Evolutionary conservation across 2,113 vertebrate genomes (phyloP).

Genomic region (Mustela nigripes): DNA sequence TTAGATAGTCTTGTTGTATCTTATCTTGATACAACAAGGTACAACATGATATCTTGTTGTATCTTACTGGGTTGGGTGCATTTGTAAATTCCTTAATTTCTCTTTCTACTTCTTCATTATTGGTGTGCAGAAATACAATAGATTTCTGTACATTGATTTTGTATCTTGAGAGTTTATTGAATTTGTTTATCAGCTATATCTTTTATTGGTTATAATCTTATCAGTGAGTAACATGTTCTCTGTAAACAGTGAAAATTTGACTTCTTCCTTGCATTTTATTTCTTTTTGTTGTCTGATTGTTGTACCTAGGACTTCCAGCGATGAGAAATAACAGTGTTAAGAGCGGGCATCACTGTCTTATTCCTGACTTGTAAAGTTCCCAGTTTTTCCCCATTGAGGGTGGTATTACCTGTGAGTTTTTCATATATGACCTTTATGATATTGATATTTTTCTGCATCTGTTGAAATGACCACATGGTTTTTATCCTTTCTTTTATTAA

Average conservation of each 20-base stretch:
- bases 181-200: background rate
- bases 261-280: background rate
- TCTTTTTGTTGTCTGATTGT: background rate
- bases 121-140: background rate
- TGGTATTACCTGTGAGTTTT: background rate
- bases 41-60: background rate
- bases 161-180: background rate
- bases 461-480: background rate
- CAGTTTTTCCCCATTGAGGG: background rate
- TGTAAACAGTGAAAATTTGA: background rate
- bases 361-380: background rate
- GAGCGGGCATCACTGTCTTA: background rate
- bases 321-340: background rate
- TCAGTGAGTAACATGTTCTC: background rate
- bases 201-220: background rate
- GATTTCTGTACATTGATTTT: background rate
- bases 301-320: background rate
- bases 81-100: background rate
- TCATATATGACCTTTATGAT: background rate
- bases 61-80: background rate
- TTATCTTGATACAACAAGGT: background rate
- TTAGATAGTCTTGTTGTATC: background rate
- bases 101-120: background rate
- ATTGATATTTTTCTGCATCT: background rate
- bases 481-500: background rate